Conservation (phyloP, 1,140 invertebrate species). For the Aphelenchoides besseyi region DNA sequence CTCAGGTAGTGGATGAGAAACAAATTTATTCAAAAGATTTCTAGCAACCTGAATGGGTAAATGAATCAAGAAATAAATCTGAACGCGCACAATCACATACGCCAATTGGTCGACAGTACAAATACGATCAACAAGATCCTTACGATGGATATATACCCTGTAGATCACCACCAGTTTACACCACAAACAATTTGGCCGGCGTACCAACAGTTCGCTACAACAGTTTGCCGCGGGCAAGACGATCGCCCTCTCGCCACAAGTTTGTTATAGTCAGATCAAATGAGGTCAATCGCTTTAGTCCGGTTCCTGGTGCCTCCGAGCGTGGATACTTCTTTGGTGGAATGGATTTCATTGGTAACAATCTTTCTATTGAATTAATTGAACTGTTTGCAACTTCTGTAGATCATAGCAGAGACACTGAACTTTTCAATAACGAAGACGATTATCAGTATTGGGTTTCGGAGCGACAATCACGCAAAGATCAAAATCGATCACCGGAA, state of each 20-base stretch:
- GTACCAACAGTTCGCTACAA: not conserved
- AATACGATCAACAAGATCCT: not conserved
- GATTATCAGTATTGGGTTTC: not conserved
- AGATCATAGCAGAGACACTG: slow-evolving; percentile 25
- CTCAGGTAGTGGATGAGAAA: slow-evolving; percentile 17
- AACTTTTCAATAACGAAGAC: slow-evolving; percentile 21
- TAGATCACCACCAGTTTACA: not conserved
- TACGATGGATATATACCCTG: not conserved
- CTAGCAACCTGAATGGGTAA: slow-evolving; percentile 47
- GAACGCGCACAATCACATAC: slow-evolving; percentile 47
- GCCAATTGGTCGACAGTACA: slow-evolving; percentile 29
- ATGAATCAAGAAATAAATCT: slow-evolving; percentile 39
- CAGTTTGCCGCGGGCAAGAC: not conserved
- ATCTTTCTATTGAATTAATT: not conserved
- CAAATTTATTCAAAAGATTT: slow-evolving; percentile 11
- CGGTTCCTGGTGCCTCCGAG: slow-evolving; percentile 42
- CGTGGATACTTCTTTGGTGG: slow-evolving; percentile 57
- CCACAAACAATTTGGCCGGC: not conserved
- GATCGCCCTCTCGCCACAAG: not conserved
- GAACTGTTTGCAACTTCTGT: slow-evolving; percentile 16
- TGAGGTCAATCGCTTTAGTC: slow-evolving; percentile 27
- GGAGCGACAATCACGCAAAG: slow-evolving; percentile 15
- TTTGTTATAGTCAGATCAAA: slow-evolving; percentile 10
- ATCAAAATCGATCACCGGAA: slow-evolving; percentile 19
- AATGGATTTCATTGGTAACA: slow-evolving; percentile 57